Evolutionary conservation across 2,888 invertebrate species (phyloP).

Genomic region (Stenurella melanura): DNA sequence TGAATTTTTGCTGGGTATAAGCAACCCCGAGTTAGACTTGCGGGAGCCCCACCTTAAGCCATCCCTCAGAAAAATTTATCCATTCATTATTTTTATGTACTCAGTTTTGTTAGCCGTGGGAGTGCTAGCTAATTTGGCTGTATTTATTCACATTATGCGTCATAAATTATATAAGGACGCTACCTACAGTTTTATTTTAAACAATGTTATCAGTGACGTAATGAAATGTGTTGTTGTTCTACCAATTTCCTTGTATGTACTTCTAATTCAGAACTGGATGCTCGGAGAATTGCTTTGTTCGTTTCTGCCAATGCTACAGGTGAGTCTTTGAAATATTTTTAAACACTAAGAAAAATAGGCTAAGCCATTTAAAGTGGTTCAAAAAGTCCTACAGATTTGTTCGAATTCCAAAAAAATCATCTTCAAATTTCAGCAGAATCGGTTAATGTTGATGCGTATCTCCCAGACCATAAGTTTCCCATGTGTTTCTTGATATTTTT

Average conservation of each 20-base stretch:
- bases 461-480: no score
- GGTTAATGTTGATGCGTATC: no score
- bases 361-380: no score
- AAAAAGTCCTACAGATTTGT: no score
- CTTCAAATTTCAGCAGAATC: no score
- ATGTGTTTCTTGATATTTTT: no score
- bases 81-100: slow-evolving; percentile 79
- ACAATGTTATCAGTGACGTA: slow-evolving; percentile 80
- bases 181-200: slow-evolving; percentile 80
- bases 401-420: no score
- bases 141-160: slow-evolving; percentile 76
- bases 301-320: slow-evolving; percentile 84
- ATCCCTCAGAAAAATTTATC: slow-evolving; percentile 77
- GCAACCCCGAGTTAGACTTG: slow-evolving; percentile 72
- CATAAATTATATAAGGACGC: slow-evolving; percentile 78
- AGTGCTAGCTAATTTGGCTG: slow-evolving; percentile 76
- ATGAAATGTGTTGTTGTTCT: slow-evolving; percentile 81
- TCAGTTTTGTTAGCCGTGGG: slow-evolving; percentile 77
- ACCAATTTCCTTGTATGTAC: slow-evolving; percentile 81
- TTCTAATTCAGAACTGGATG: slow-evolving; percentile 83
- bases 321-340: slow-evolving; percentile 66
- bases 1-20: slow-evolving; percentile 65
- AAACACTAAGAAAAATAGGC: no score
- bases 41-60: slow-evolving; percentile 78
- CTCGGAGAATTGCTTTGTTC: slow-evolving; percentile 83